Conservation (phyloP, 2,888 invertebrate genomes). For the Panopea generosa region DNA sequence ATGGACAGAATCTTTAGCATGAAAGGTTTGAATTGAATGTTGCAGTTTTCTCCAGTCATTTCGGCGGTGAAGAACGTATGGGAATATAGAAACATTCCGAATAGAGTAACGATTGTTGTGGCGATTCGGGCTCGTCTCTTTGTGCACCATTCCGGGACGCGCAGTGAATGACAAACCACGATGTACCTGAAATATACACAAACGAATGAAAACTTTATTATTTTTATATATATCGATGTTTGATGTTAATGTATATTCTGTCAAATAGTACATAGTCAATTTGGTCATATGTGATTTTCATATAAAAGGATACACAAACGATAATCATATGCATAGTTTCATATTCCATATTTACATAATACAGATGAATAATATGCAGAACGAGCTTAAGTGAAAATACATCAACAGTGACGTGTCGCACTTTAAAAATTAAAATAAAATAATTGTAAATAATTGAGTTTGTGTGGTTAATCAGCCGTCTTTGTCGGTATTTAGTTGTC, state of each 20-base stretch:
- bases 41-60: conserved; percentile 42
- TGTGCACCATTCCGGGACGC: conserved; percentile 77
- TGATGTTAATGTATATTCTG: neutral
- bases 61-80: conserved; percentile 74
- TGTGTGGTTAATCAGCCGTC: too few species aligned
- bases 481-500: too few species aligned
- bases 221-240: neutral
- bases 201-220: too few species aligned
- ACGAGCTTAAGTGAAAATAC: too few species aligned
- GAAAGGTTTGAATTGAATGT: conserved; percentile 49
- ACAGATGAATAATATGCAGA: too few species aligned
- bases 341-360: too few species aligned
- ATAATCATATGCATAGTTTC: too few species aligned
- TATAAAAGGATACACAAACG: too few species aligned
- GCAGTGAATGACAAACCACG: conserved; percentile 92
- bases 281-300: neutral
- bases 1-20: conserved; percentile 61
- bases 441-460: too few species aligned
- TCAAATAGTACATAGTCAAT: neutral
- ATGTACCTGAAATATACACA: conserved; percentile 89
- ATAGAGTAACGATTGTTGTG: conserved; percentile 50
- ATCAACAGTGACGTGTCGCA: too few species aligned
- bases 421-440: too few species aligned
- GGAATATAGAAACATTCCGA: conserved; percentile 69
- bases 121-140: conserved; percentile 66